These are phyloP conservation scores for Panthera uncia DNA, from an alignment of 2,113 vertebrate species.

Conservation along the genomic window DNA sequence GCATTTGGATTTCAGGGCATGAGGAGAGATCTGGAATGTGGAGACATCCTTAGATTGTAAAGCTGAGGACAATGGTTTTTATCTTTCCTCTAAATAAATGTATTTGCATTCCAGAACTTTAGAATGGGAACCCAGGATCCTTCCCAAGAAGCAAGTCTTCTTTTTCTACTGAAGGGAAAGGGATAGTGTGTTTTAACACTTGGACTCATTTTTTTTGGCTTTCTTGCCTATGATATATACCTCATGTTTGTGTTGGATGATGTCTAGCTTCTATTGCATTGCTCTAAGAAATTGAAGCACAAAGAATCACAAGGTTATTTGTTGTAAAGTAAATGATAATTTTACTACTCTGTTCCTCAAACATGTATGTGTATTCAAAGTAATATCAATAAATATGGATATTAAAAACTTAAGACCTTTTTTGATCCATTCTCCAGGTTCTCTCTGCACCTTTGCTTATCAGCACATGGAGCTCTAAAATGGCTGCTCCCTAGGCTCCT, in stretches of 20 bases:
- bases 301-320: not conserved
- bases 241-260: not conserved
- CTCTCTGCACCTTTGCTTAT: not conserved
- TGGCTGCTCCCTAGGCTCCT: not conserved
- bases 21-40: not conserved
- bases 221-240: not conserved
- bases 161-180: not conserved
- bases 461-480: not conserved
- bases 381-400: not conserved
- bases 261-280: not conserved
- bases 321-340: not conserved
- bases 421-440: not conserved
- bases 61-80: not conserved
- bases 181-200: not conserved
- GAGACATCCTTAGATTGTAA: not conserved
- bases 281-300: not conserved
- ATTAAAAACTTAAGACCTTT: not conserved
- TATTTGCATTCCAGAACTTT: not conserved
- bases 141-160: not conserved
- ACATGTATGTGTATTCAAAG: not conserved
- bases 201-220: not conserved
- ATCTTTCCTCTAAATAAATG: not conserved
- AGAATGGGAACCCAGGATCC: not conserved
- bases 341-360: not conserved
- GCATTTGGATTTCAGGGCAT: not conserved